Evolutionary conservation across 2,113 vertebrate species (phyloP).

Genomic region (Synodontis membranacea): DNA sequence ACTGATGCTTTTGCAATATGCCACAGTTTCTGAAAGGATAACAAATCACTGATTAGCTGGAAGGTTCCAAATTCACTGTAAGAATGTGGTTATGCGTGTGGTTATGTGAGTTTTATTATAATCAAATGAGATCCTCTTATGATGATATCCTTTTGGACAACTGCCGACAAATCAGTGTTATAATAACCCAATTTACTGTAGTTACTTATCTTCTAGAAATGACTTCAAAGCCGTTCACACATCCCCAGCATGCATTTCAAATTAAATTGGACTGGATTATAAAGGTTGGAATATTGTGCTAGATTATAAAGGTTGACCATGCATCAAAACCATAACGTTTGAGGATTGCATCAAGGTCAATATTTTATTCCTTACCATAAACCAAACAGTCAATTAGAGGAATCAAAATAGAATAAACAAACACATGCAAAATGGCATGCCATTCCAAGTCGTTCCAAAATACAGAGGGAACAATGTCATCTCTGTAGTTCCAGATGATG

Average conservation of each 20-base stretch:
- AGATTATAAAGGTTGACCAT: not conserved
- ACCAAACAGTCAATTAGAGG: not conserved
- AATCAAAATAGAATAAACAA: not conserved
- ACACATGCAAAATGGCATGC: not conserved
- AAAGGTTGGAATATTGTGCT: not conserved
- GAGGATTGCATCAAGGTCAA: not conserved
- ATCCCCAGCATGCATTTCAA: not conserved
- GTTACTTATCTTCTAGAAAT: not conserved
- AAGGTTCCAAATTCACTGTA: not conserved
- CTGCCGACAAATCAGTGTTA: not conserved
- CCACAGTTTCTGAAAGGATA: not conserved
- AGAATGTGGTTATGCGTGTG: not conserved
- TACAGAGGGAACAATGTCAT: not conserved
- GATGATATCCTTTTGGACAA: not conserved
- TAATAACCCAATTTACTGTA: not conserved
- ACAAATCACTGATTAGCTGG: not conserved
- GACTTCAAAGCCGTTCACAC: not conserved
- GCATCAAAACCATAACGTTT: too few relatives aligned
- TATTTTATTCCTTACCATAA: not conserved
- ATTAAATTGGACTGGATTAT: not conserved
- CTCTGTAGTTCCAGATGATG: not conserved
- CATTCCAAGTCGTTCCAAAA: not conserved
- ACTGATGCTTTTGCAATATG: not conserved
- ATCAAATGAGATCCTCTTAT: not conserved
- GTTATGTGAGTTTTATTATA: too few relatives aligned